A percentile compares a stretch with the other conserved stretches of the same genome.
Evolutionary conservation across 2,113 vertebrate species (phyloP).

Genomic region (Dipodomys stephensi): DNA sequence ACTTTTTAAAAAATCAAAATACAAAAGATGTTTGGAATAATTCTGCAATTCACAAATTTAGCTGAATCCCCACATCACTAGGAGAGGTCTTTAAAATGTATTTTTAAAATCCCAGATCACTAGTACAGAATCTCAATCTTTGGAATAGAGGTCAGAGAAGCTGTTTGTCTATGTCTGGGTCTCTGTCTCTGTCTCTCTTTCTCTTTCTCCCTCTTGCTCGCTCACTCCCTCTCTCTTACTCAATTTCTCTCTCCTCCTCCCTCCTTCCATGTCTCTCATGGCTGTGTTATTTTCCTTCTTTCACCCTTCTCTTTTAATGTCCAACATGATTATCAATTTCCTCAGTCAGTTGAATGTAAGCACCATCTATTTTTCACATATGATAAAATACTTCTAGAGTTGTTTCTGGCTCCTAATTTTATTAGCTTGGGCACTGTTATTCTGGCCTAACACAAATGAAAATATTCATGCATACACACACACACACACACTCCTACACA

Average conservation of each 20-base stretch:
- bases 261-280: too few species aligned
- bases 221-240: too few species aligned
- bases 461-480: neutral
- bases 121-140: neutral
- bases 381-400: neutral
- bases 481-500: neutral
- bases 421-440: neutral
- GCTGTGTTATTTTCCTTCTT: too few species aligned
- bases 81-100: neutral
- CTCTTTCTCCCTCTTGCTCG: too few species aligned
- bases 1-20: neutral
- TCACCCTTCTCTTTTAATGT: neutral
- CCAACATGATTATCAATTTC: conserved; percentile 8
- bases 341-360: neutral
- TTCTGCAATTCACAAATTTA: neutral
- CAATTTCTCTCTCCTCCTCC: too few species aligned
- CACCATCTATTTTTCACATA: neutral
- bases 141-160: neutral
- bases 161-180: too few species aligned
- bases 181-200: too few species aligned
- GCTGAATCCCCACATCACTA: neutral
- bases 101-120: neutral
- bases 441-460: neutral
- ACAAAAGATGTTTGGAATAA: neutral
- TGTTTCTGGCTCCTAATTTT: neutral